These are phyloP conservation scores for Cremastobaeus sp. DNA, from an alignment of 2,888 invertebrate species.

Conservation along the genomic window DNA sequence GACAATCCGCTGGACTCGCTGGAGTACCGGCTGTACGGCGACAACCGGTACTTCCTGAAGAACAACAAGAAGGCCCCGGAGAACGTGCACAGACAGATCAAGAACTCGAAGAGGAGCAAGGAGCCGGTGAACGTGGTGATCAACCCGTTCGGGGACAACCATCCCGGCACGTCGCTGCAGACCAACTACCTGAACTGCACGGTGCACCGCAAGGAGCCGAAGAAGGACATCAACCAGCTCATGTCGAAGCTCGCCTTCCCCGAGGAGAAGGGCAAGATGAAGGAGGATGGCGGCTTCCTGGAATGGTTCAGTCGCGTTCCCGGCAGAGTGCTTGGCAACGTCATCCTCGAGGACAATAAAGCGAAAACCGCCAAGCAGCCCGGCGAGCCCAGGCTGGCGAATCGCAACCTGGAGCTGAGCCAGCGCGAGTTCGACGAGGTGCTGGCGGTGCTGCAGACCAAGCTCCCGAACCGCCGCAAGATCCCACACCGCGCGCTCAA, in stretches of 20 bases:
- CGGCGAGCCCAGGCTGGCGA: slow-evolving; percentile 66
- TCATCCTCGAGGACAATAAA: slow-evolving; percentile 62
- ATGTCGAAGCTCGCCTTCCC: slow-evolving; percentile 72
- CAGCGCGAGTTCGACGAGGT: slow-evolving; percentile 78
- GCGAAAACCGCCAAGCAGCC: slow-evolving; percentile 39
- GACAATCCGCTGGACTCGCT: slow-evolving; percentile 42
- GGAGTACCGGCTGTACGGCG: slow-evolving; percentile 22
- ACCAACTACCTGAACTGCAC: slow-evolving; percentile 63
- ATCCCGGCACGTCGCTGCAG: slow-evolving; percentile 69
- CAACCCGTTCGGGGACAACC: slow-evolving; percentile 67
- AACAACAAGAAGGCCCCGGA: slow-evolving; percentile 29
- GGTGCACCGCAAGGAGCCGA: slow-evolving; percentile 63
- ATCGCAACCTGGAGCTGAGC: slow-evolving; percentile 77
- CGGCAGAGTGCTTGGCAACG: slow-evolving; percentile 70
- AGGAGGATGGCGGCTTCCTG: slow-evolving; percentile 70
- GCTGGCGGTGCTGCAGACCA: slow-evolving; percentile 74
- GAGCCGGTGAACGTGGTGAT: slow-evolving; percentile 52
- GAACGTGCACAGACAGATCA: slow-evolving; percentile 36
- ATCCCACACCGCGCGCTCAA: slow-evolving; percentile 57
- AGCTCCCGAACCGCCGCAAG: slow-evolving; percentile 71
- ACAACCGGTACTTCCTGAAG: slow-evolving; percentile 15
- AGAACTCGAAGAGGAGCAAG: slow-evolving; percentile 50
- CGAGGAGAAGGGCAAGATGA: slow-evolving; percentile 66
- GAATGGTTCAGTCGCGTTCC: slow-evolving; percentile 73
- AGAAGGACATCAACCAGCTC: slow-evolving; percentile 61